Base-by-base conservation (phyloP, 2,113 vertebrate genomes). In the Sander vitreus region DNA sequence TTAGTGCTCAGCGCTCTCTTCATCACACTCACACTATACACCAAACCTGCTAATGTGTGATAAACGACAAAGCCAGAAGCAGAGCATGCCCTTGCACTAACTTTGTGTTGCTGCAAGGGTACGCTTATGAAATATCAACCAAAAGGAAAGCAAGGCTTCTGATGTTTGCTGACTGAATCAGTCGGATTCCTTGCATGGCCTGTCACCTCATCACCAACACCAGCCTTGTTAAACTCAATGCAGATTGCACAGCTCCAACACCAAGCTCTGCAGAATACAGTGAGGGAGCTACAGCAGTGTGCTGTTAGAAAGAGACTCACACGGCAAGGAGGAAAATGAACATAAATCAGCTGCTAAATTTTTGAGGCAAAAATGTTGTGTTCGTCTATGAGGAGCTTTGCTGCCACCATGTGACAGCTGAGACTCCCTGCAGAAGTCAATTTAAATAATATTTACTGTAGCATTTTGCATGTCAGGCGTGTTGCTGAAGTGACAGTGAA, bases 331-430 rank as follows among this genome's bases (percentile, higher is more conserved):
- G 23, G 5, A 27, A 68, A 70, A 16, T 16, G 3, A 84, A 67
- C 19, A 43, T 33, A 80, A 89, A 84, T 86, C 77, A 87, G 78
- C 83, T 76, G 85, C 82, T 85, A 79, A 77, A 54, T 91, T 88
- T 85, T 23, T 76, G 57, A 88, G 72, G 86, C 85, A 81, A 76
- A 39, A 39, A 54, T 27, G 11, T 21, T 43, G 19, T 4, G 36
- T 27, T 39, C 1, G 50, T 72, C 19, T 65, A 57, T 58, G 54
- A 60, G 70, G 83, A 82, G 15, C 47, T 87, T 54, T 89, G 86
- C 87, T 91, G 91, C 89, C 90, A 81, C 85, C 89, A 66, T 82
- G 92, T 91, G 91, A 88, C 72, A 43, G 60, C 57, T n/a, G 21
- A 27, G 57, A 66, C 47, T 55, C 73, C 27, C 33, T 85, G 69